Evolutionary conservation across 2,888 invertebrate species (phyloP).

Genomic region (Drosophila lutescens): DNA sequence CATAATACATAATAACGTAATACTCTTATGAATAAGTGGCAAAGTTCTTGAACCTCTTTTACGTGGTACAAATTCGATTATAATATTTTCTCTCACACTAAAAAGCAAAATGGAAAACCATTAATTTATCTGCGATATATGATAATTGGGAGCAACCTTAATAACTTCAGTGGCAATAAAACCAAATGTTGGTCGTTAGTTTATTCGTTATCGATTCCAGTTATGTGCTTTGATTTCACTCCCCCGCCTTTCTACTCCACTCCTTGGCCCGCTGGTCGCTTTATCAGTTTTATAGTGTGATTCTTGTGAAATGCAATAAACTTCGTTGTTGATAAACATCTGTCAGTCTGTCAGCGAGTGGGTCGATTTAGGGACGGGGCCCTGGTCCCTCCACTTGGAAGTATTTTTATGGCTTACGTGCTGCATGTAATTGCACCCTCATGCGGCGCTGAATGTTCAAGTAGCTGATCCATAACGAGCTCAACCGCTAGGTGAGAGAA

Average conservation of each 20-base stretch:
- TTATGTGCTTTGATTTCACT: conserved; percentile 31
- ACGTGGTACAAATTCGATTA: conserved; percentile 23
- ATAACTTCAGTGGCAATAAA: conserved; percentile 31
- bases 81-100: conserved; percentile 1
- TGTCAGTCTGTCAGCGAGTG: conserved; percentile 50
- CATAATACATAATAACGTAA: too few species aligned
- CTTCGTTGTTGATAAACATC: conserved; percentile 68
- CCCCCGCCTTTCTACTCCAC: background rate
- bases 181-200: conserved; percentile 1
- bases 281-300: conserved; percentile 73
- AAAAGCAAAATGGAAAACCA: conserved; percentile 1
- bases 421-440: conserved; percentile 61
- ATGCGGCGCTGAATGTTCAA: conserved; percentile 46
- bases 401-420: conserved; percentile 66
- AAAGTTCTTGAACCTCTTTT: conserved; percentile 11
- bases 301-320: conserved; percentile 72
- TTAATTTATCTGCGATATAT: conserved; percentile 27
- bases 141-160: conserved; percentile 33
- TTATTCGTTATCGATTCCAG: conserved; percentile 37
- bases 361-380: conserved; percentile 7
- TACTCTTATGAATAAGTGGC: background rate
- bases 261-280: conserved; percentile 36
- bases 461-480: conserved; percentile 33
- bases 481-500: conserved; percentile 25
- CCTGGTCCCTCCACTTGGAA: background rate